Conservation (phyloP, 2,113 vertebrate genomes). For the Cathartes aura region DNA sequence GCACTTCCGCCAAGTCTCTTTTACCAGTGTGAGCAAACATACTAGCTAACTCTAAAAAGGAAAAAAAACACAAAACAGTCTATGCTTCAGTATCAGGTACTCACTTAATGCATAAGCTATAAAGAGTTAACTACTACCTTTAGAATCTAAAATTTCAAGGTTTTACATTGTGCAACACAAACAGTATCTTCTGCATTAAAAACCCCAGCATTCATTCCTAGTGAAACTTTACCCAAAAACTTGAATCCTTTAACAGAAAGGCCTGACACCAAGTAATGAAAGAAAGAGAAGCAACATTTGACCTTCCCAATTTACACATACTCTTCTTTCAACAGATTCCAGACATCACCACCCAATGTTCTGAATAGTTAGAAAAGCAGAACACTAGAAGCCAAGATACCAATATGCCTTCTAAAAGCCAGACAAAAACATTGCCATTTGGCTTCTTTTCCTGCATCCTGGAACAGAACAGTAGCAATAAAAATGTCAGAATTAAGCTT, state of each 20-base stretch:
- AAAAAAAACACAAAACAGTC: not conserved
- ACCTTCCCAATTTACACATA: not conserved
- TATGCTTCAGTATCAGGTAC: not conserved
- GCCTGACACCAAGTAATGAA: not conserved
- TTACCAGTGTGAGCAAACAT: not conserved
- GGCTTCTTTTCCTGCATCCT: not conserved
- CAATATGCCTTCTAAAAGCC: not conserved
- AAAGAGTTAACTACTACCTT: not conserved
- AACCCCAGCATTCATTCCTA: not conserved
- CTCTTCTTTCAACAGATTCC: not conserved
- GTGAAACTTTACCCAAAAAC: not conserved
- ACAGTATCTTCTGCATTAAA: not conserved
- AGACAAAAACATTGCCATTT: conserved; percentile 7
- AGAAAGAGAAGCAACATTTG: not conserved
- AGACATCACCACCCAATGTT: not conserved
- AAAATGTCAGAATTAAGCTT: not conserved
- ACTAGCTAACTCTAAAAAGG: not conserved
- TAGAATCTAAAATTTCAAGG: not conserved
- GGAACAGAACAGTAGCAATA: not conserved
- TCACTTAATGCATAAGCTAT: not conserved
- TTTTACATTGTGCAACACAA: not conserved
- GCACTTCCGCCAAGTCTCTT: not conserved
- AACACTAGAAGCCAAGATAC: not conserved
- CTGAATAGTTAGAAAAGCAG: not conserved
- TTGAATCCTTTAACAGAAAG: not conserved